phyloP scores from a whole-genome alignment of 1,140 invertebrate genomes.

The Luehdorfia chinensis region DNA sequence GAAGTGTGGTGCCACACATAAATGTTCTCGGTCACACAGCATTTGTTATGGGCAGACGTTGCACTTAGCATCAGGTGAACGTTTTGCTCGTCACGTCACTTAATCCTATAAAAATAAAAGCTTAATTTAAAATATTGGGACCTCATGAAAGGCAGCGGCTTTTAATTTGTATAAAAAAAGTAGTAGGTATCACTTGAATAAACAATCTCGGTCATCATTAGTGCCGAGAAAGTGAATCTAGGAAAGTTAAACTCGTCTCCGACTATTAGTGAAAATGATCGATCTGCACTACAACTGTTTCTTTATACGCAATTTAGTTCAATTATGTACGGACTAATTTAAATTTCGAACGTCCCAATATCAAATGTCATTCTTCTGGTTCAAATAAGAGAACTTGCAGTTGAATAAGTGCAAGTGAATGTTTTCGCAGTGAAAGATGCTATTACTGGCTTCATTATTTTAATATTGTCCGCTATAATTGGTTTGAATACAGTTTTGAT shows the following conservation, averaged over 20 bases:
- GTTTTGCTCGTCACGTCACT: no score
- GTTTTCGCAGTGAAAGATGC: constrained; percentile 2
- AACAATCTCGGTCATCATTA: constrained; percentile 33
- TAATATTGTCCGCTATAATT: constrained; percentile 5
- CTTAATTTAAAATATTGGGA: constrained; percentile 23
- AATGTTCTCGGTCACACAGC: no score
- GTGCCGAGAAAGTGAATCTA: constrained; percentile 36
- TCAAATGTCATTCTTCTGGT: neutral
- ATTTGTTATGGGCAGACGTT: no score
- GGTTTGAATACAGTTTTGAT: neutral
- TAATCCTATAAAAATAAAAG: no score
- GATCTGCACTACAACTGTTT: constrained; percentile 32
- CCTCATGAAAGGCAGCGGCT: constrained; percentile 19
- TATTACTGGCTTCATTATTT: constrained; percentile 1
- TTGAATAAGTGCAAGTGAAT: neutral
- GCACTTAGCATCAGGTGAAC: no score
- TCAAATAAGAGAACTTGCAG: no score
- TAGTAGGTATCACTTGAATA: constrained; percentile 26
- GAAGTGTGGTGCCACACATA: no score
- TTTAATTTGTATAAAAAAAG: constrained; percentile 31
- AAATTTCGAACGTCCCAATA: constrained; percentile 1
- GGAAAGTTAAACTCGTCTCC: constrained; percentile 31
- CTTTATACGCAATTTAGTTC: constrained; percentile 23
- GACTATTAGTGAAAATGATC: constrained; percentile 35
- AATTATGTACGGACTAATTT: constrained; percentile 23